Evolutionary conservation across 2,797 vertebrate genomes (phyloP).

Genomic region (Sylvia borin): DNA sequence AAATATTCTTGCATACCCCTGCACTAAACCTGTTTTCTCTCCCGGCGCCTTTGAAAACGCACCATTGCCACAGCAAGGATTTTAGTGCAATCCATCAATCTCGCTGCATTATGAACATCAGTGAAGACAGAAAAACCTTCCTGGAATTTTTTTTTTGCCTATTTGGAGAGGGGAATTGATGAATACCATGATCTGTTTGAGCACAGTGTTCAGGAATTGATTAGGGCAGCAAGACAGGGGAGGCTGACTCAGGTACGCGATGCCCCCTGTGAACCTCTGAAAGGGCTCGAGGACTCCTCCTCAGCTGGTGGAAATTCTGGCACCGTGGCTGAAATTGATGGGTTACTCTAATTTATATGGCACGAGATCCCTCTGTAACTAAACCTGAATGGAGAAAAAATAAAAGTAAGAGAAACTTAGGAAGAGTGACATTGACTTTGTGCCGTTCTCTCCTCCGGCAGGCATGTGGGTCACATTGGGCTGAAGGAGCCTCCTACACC

Average conservation of each 20-base stretch:
- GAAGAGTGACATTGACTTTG: neutral
- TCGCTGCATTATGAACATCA: conserved; percentile 21
- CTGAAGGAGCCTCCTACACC: neutral
- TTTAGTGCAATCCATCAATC: conserved; percentile 64
- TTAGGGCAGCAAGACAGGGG: neutral
- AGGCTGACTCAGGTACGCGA: neutral
- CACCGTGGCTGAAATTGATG: neutral
- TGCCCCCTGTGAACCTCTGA: neutral
- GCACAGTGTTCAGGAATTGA: neutral
- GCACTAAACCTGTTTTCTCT: neutral
- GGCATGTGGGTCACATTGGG: neutral
- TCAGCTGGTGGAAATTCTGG: neutral
- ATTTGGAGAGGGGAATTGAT: conserved; percentile 23
- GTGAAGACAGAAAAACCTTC: conserved; percentile 38
- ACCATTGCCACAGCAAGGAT: neutral
- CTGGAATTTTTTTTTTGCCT: conserved; percentile 32
- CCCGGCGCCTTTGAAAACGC: neutral
- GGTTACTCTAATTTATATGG: neutral
- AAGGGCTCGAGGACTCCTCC: neutral
- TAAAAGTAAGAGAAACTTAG: neutral
- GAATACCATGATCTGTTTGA: neutral
- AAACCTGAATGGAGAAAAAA: neutral
- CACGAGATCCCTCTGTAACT: fast-evolving
- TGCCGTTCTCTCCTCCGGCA: neutral
- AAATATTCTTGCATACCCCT: conserved; percentile 5